phyloP scores from a whole-genome alignment of 2,888 invertebrate genomes.

The Diploptera punctata region DNA sequence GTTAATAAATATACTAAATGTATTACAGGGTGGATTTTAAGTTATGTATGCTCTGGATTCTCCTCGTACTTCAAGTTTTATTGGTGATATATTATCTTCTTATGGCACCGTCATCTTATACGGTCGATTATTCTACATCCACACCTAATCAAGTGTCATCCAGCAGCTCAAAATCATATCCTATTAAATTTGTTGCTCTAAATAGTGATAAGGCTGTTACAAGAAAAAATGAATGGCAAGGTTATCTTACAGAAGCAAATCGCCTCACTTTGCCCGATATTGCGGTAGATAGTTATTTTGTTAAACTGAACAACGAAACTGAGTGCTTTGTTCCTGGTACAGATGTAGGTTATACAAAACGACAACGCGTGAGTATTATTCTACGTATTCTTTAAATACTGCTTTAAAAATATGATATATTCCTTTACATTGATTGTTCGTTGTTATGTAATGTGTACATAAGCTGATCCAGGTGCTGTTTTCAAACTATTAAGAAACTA shows the following conservation, averaged over 20 bases:
- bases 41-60: constrained; percentile 53
- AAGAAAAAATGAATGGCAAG: constrained; percentile 11
- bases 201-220: background rate
- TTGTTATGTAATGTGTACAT: no score
- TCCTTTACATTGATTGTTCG: no score
- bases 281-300: constrained; percentile 24
- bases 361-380: constrained; percentile 49
- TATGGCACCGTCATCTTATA: constrained; percentile 37
- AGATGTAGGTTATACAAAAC: constrained; percentile 53
- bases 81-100: constrained; percentile 53
- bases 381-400: background rate
- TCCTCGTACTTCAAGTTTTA: constrained; percentile 52
- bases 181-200: constrained; percentile 40
- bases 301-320: constrained; percentile 43
- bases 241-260: constrained; percentile 23
- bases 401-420: no score
- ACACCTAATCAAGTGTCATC: constrained; percentile 29
- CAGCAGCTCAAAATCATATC: constrained; percentile 28
- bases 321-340: constrained; percentile 52
- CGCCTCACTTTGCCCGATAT: constrained; percentile 13
- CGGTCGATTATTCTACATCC: constrained; percentile 34
- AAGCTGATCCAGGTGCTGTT: no score
- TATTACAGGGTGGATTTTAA: constrained; percentile 47
- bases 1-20: constrained; percentile 8
- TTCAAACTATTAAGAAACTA: no score